Conservation (phyloP, 2,113 vertebrate genomes). For the Engystomops pustulosus region DNA sequence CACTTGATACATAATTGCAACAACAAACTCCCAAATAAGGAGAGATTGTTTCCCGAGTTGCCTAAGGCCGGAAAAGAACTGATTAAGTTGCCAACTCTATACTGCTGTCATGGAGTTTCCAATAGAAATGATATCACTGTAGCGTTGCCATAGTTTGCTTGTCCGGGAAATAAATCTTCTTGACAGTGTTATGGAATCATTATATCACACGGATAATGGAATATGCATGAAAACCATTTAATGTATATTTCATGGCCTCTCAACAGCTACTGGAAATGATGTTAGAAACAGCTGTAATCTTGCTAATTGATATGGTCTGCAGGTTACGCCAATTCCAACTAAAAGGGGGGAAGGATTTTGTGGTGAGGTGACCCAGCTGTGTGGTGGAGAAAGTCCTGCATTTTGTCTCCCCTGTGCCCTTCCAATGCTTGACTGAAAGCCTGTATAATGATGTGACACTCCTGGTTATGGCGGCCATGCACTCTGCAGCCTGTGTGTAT, state of each 20-base stretch:
- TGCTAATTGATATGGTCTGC: background rate
- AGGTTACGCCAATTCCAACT: too few relatives aligned
- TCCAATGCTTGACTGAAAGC: background rate
- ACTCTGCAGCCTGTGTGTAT: too few relatives aligned
- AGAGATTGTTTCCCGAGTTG: background rate
- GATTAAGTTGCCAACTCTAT: constrained; percentile 3
- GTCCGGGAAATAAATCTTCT: constrained; percentile 17
- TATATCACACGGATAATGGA: constrained; percentile 30
- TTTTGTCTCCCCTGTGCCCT: background rate
- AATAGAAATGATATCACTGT: background rate
- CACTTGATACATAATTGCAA: background rate
- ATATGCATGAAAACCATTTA: background rate
- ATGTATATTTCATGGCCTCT: constrained; percentile 28
- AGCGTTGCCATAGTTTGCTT: background rate
- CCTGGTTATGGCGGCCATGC: too few relatives aligned
- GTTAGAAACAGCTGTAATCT: constrained; percentile 8
- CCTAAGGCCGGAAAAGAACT: background rate
- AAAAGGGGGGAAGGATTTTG: too few relatives aligned
- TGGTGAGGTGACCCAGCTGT: background rate
- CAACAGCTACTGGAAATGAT: constrained; percentile 26
- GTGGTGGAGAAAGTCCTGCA: background rate
- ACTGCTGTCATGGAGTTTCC: background rate
- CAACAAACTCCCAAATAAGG: constrained; percentile 12
- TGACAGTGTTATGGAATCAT: constrained; percentile 21
- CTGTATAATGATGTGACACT: too few relatives aligned